Evolutionary conservation across 2,797 vertebrate species (phyloP), one percentile per base, ranked within the genome.

Genomic region (Lithobates pipiens): DNA sequence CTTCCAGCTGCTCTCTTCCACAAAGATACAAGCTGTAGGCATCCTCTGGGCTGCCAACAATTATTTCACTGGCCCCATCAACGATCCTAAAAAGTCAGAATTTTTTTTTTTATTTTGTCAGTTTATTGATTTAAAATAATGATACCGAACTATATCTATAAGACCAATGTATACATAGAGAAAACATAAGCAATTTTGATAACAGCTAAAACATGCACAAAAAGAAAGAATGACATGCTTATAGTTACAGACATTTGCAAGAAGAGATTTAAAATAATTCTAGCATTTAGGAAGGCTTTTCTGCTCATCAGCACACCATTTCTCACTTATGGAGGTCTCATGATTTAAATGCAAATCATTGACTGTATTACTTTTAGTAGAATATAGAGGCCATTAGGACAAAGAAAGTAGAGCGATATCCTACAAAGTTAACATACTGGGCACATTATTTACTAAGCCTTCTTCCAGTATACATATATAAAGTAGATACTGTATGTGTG

Each of bases 41-140:
- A 82, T 94, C 93, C 79, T 93, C 93, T 65, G 92, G 90, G 3
- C 94, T 89, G 0, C 78, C 34, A 79, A 97, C 94, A 0, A 92
- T 90, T 3, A 95, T 85, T 89, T 97, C 96, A 39, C 80, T 90
- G 2, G 92, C 88, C 39, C 92, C 93, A 85, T 91, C 93, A 32
- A 96, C 92, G 83, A 96, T 83, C 84, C 96, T 97, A 87, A 23
- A n/a, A 61, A 61, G 5, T 3, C 5, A n/a, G 5, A 1, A 23
- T 21, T 0, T 10, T 21, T 57, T 8, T 23, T 61, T 61, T 23
- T 1, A 7, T 13, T 8, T 61, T 54, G 15, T 18, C 13, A 54
- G 1, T 23, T 61, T 61, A 61, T 61, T 61, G 18, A 7, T 61
- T 23, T 8, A 23, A 61, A 61, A 61, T 23, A 1, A 23, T 23